Percentiles rank a stretch among this genome's conserved stretches.
Evolutionary conservation across 2,797 vertebrate species (phyloP).

Genomic region (Caiman crocodilus): DNA sequence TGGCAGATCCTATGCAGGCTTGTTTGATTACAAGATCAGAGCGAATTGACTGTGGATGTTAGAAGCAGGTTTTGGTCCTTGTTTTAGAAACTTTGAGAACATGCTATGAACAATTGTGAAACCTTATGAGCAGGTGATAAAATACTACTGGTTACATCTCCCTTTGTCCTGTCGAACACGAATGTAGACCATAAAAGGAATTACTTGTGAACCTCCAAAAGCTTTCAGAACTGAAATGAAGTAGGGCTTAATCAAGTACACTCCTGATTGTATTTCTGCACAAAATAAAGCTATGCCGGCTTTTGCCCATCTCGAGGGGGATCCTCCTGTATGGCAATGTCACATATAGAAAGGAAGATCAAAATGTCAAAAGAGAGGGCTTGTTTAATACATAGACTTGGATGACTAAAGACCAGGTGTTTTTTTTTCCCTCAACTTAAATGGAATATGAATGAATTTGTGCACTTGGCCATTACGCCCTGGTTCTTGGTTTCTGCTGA

Average conservation of each 20-base stretch:
- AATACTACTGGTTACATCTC: neutral
- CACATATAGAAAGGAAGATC: neutral
- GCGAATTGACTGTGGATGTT: conserved; percentile 49
- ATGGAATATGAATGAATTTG: neutral
- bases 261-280: neutral
- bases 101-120: neutral
- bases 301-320: neutral
- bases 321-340: neutral
- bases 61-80: conserved; percentile 3
- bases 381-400: neutral
- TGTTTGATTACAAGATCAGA: conserved; percentile 60
- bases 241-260: neutral
- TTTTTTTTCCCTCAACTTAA: neutral
- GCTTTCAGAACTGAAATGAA: fast-evolving
- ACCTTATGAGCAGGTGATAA: neutral
- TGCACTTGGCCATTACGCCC: neutral
- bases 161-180: neutral
- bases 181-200: neutral
- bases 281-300: neutral
- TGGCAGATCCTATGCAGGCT: conserved; percentile 23
- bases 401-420: neutral
- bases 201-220: neutral
- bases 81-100: conserved; percentile 35
- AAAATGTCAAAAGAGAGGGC: neutral
- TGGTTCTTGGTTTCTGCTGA: neutral